Percentiles rank a stretch among this genome's conserved stretches.
Evolutionary conservation across 64 coral and sea anemone species (phyloP).

Genomic region (Dendronephthya gigantea): DNA sequence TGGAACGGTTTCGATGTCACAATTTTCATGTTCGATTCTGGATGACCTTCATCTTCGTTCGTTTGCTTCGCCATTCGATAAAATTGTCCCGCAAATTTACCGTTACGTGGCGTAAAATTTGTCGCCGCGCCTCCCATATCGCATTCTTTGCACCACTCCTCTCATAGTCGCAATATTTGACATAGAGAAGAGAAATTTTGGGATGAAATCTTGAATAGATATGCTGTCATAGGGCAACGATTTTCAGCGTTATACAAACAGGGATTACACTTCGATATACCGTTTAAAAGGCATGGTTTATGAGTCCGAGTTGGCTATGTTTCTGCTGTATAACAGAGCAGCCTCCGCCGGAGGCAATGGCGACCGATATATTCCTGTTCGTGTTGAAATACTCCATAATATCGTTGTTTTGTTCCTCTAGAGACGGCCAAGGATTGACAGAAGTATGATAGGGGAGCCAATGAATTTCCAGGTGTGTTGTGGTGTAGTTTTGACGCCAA

Average conservation of each 20-base stretch:
- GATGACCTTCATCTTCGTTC: no score
- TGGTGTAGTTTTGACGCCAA: not conserved
- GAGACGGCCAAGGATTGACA: conserved; percentile 12
- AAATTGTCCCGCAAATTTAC: not conserved
- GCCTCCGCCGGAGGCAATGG: not conserved
- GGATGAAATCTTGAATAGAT: not conserved
- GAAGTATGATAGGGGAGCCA: conserved; percentile 18
- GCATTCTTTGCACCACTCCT: not conserved
- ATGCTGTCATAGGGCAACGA: not conserved
- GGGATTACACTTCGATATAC: not conserved
- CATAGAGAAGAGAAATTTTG: not conserved
- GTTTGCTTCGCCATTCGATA: no score
- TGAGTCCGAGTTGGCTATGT: conserved; percentile 10
- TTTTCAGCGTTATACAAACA: not conserved
- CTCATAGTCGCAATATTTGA: not conserved
- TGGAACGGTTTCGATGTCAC: not conserved
- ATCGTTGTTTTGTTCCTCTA: not conserved
- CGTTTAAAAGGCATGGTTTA: not conserved
- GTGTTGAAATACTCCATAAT: not conserved
- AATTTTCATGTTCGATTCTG: not conserved
- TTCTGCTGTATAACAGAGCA: conserved; percentile 4
- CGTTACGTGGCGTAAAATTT: not conserved
- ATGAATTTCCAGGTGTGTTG: conserved; percentile 12
- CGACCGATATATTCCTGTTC: not conserved
- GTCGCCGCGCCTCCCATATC: not conserved